Evolutionary conservation across 2,888 invertebrate species (phyloP), one percentile per base, ranked within the genome.

Genomic region (Metacarcinus magister): DNA sequence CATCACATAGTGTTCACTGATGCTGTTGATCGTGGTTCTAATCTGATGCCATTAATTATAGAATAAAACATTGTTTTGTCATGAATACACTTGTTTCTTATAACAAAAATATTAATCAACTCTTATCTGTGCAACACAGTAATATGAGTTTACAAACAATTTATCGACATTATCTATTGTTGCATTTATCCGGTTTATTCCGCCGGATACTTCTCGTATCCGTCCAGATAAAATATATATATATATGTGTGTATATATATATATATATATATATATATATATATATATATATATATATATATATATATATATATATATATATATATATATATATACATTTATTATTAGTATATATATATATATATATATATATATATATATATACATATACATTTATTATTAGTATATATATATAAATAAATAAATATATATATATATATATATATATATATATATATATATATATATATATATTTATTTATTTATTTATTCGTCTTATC

Each of bases 191-290:
- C 54, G 54, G 54, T 0, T 54, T 54, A 54, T 54, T 2, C 54
- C 10, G 54, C 54, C 3, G 54, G 54, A 54, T 54, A 54, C 54
- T 16, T 54, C 3, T 16, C 10, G 54, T 54, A 16, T 54, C 8
- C 54, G 54, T 16, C 54, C 16, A 54, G 2, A 54, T 54, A 54
- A 60, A 54, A 54, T 54, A 54, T 54, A 54, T 54, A 54, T 94
- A 46, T 39, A 1, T 39, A 39, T 39, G 75, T 2, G 2, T 39
- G 16, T 54, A 13, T 54, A 13, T 94, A 94, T 94, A 94, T 94
- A 94, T 94, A 94, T 94, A 94, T 94, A 94, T 94, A 94, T 94
- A 94, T 94, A 94, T 94, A 94, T 94, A 94, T 94, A 94, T 94
- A 94, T 94, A 94, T 67, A 94, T 94, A 94, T 94, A 94, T 94